Evolutionary conservation across 2,113 vertebrate genomes (phyloP).

Genomic region (Melanocharis versteri): DNA sequence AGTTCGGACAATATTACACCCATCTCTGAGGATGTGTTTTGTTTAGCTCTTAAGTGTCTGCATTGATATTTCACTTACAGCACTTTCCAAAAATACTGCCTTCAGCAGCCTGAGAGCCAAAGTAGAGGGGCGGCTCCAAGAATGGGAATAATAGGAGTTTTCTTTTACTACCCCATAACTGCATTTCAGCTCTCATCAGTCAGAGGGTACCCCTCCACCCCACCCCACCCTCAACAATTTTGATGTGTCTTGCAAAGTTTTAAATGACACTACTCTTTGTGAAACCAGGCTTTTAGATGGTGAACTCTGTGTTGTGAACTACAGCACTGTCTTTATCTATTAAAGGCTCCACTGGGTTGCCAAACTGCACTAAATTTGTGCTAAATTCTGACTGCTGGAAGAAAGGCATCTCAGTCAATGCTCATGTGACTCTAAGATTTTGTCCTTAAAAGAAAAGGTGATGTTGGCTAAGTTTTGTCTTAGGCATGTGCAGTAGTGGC

Average conservation of each 20-base stretch:
- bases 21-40: not conserved
- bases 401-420: not conserved
- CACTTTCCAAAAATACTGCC: not conserved
- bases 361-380: not conserved
- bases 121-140: not conserved
- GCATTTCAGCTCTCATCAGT: not conserved
- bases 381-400: not conserved
- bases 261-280: not conserved
- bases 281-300: not conserved
- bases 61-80: not conserved
- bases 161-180: not conserved
- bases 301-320: not conserved
- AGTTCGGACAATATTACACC: not conserved
- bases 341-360: not conserved
- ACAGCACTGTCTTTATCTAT: not conserved
- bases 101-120: not conserved
- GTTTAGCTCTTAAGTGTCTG: not conserved
- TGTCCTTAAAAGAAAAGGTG: constrained; percentile 26
- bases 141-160: not conserved
- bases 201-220: not conserved
- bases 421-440: not conserved
- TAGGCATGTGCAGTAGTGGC: not conserved
- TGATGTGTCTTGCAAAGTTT: not conserved
- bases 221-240: accelerated
- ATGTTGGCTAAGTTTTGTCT: constrained; percentile 9